Percentiles rank a stretch among this genome's conserved stretches.
Conservation (phyloP, 2,113 vertebrate genomes). For the Ophiodon elongatus region DNA sequence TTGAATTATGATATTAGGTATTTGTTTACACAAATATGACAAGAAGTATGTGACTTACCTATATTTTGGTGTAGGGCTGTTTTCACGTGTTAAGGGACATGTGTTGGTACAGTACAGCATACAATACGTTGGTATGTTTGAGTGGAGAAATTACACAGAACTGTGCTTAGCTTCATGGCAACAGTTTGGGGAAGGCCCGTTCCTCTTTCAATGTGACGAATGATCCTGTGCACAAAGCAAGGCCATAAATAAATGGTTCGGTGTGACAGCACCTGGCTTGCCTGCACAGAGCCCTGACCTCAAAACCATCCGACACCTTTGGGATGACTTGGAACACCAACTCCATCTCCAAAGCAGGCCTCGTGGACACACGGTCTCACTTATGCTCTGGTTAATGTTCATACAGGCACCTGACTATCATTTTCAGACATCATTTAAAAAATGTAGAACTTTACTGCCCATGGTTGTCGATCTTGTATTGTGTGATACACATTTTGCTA, state of each 20-base stretch:
- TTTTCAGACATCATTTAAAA: background rate
- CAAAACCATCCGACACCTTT: background rate
- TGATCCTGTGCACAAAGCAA: background rate
- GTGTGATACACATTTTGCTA: background rate
- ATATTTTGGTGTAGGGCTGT: background rate
- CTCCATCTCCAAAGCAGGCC: too few species aligned
- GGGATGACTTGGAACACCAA: background rate
- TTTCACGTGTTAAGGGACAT: background rate
- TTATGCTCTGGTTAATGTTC: background rate
- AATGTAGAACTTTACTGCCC: too few species aligned
- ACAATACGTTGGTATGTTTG: background rate
- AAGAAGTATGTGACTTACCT: background rate
- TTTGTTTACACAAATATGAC: background rate
- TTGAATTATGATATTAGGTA: background rate
- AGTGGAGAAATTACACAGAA: background rate
- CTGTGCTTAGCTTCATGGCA: background rate
- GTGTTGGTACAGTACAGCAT: background rate
- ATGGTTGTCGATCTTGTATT: background rate
- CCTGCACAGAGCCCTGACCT: background rate
- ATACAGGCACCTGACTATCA: background rate
- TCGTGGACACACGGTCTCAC: background rate
- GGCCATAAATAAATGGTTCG: background rate
- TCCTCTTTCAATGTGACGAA: background rate
- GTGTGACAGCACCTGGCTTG: too few species aligned
- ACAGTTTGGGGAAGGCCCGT: too few species aligned